Evolutionary conservation across 2,797 vertebrate genomes (phyloP), one percentile per base, ranked within the genome.

Genomic region (Crenichthys baileyi): DNA sequence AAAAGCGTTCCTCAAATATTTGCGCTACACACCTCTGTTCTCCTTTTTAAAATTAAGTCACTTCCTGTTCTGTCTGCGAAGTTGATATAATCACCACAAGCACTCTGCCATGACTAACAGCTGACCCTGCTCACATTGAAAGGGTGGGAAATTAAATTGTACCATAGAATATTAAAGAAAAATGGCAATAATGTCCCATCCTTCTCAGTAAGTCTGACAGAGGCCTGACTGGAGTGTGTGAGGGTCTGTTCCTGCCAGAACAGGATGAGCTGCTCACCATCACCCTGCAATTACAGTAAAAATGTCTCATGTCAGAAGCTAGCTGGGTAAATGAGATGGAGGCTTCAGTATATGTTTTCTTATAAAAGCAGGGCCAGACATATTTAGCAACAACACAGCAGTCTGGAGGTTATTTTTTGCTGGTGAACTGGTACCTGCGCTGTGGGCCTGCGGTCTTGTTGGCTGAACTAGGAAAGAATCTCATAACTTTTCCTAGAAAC

Each of bases 401-500:
- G 44, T 72, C 75, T 78, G 72, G 50, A 58, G 70, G 68, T 74
- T 67, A 53, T 81, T 48, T 44, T 9, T 41, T 61, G 61, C 3
- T 1, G 56, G 31, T 15, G 72, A 84, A 26, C 75, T 31, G 72
- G 20, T 88, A 84, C 83, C 82, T 80, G 83, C 79, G 79, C 73
- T 1, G 44, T 7, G 72, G 26, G 70, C 73, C 75, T 71, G 82
- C 16, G 8, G 80, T 79, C 84, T 77, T 55, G 68, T 76, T 60
- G 44, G 82, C 56, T 72, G 73, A 85, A 79, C 81, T 67, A 55
- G 79, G 77, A 88, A 85, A 85, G 80, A 86, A 77, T 88, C 88
- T 78, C 81, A 56, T 48, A 16, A 63, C 76, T 80, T 92, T 95
- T 93, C 92, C 92, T 94, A 88, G 92, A 95, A 94, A 90, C 85